phyloP scores from a whole-genome alignment of 2,888 invertebrate species.

The Laothoe populi region DNA sequence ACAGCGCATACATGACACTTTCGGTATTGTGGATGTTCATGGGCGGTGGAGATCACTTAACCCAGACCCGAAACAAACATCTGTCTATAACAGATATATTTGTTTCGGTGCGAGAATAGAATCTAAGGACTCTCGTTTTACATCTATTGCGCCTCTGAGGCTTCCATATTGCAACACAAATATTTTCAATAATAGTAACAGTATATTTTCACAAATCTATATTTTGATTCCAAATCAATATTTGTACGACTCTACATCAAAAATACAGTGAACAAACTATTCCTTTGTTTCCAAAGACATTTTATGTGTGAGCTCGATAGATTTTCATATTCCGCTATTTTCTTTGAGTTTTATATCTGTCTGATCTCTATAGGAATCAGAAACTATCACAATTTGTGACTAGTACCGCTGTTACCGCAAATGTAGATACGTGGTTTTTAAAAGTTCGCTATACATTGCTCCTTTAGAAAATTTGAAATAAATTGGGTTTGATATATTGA shows the following conservation, averaged over 20 bases:
- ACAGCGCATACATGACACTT: too few species aligned
- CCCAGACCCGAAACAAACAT: too few species aligned
- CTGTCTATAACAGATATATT: too few species aligned
- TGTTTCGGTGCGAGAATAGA: too few species aligned
- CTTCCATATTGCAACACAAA: too few species aligned
- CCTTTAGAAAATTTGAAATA: not conserved
- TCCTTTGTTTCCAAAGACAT: not conserved
- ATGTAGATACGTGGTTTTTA: not conserved
- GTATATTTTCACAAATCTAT: not conserved
- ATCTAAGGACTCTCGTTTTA: too few species aligned
- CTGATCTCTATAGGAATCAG: conserved; percentile 23
- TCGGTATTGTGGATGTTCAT: too few species aligned
- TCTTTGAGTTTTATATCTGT: conserved; percentile 23
- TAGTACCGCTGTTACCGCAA: not conserved
- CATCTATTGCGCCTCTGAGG: too few species aligned
- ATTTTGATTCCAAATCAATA: not conserved
- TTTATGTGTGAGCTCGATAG: conserved; percentile 1
- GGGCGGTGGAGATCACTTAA: too few species aligned
- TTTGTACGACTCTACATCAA: not conserved
- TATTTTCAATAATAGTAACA: not conserved
- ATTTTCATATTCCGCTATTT: conserved; percentile 22
- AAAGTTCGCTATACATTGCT: not conserved
- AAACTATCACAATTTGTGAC: conserved; percentile 21
- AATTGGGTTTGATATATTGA: too few species aligned
- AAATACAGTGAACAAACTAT: not conserved